Base-by-base conservation (phyloP, 2,888 invertebrate species). In the Merodon equestris region DNA sequence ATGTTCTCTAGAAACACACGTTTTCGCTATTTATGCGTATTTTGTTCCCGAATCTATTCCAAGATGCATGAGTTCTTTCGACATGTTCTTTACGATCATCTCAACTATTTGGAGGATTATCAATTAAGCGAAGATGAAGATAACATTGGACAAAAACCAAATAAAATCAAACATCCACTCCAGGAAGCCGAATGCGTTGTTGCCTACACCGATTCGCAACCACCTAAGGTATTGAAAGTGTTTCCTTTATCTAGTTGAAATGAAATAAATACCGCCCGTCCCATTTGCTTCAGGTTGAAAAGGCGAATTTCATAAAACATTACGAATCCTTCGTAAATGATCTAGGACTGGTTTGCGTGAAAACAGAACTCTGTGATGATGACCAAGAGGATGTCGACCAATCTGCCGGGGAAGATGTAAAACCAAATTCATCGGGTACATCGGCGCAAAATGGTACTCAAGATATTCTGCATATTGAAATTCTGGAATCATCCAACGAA, bases 401-500 rank as follows among this genome's bases (percentile, higher is more conserved):
- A n/a, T 34, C 45, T 12, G 12, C 17, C 4, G 18, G 27, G 17
- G 17, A 13, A 9, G 47, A 38, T 14, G 10, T 3, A 27, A 7
- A 27, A 27, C 27, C n/a, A n/a, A n/a, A n/a, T n/a, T n/a, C n/a
- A n/a, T n/a, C n/a, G n/a, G n/a, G n/a, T n/a, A n/a, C n/a, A n/a
- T n/a, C 5, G 0, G 1, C 13, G 14, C 54, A 51, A 10, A 17
- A 15, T 9, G 42, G 36, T 34, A 14, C 48, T 1, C 42, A 70
- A 40, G 74, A 79, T 27, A 64, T 74, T 10, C 45, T 81, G 9
- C 81, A 81, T 36, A 81, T 81, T 18, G 81, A 81, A 81, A 71
- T 81, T 34, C 36, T 81, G 0, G 81, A 81, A 42, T 10, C 40
- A 3, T 10, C 40, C 40, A 40, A 40, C 40, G 40, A 40, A 10